Evolutionary conservation across 2,888 invertebrate genomes (phyloP).

Genomic region (Agrilus cyanescens): DNA sequence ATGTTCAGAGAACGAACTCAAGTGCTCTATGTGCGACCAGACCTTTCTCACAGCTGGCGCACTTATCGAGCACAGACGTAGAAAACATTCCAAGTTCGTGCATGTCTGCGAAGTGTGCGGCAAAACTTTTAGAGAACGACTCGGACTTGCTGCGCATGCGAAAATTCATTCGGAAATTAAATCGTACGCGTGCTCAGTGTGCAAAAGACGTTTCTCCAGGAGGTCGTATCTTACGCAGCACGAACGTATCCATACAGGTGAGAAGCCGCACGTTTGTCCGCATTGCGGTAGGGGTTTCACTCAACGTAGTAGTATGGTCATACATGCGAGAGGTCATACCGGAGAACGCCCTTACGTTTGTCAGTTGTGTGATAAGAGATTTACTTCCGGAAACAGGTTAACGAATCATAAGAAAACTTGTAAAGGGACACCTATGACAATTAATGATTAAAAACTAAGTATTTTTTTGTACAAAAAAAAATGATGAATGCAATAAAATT

Average conservation of each 20-base stretch:
- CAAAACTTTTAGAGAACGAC: too few relatives aligned
- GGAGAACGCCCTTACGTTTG: constrained; percentile 48
- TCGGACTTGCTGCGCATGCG: too few relatives aligned
- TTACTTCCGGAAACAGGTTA: constrained; percentile 28
- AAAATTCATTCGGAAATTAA: too few relatives aligned
- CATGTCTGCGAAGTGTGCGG: too few relatives aligned
- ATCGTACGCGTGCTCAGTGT: constrained; percentile 25
- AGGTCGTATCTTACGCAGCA: constrained; percentile 48
- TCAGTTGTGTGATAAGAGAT: constrained; percentile 27
- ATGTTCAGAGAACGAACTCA: neutral
- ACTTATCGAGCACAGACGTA: too few relatives aligned
- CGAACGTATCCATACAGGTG: constrained; percentile 26
- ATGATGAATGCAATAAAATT: too few relatives aligned
- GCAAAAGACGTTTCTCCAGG: constrained; percentile 49
- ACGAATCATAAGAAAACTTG: constrained; percentile 29
- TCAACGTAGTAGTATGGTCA: constrained; percentile 45
- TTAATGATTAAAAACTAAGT: neutral
- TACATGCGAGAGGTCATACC: constrained; percentile 49
- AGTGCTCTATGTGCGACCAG: neutral
- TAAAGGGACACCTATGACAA: constrained; percentile 25
- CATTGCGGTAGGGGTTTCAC: constrained; percentile 27
- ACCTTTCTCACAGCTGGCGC: neutral
- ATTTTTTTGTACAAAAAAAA: constrained; percentile 4
- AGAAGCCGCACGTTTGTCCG: constrained; percentile 19
- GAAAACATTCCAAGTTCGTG: too few relatives aligned